Evolutionary conservation across 2,888 invertebrate genomes (phyloP).

Genomic region (Cephus nigrinus): DNA sequence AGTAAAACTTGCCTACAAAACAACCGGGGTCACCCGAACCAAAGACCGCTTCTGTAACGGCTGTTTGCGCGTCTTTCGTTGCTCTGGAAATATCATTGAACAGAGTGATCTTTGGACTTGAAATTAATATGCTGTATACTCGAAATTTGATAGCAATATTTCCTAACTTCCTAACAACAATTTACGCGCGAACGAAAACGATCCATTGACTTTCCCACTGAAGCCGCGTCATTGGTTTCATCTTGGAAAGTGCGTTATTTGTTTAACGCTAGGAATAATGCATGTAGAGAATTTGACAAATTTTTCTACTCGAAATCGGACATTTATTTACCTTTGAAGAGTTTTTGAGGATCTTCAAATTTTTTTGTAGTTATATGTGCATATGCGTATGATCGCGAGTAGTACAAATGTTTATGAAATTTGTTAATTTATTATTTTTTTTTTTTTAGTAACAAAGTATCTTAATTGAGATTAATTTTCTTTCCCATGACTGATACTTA

Average conservation of each 20-base stretch:
- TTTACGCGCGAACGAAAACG: neutral
- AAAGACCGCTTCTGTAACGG: slow-evolving; percentile 27
- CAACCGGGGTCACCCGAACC: slow-evolving; percentile 42
- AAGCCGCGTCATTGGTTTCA: neutral
- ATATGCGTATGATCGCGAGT: neutral
- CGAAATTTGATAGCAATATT: neutral
- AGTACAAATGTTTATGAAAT: neutral
- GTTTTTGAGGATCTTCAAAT: neutral
- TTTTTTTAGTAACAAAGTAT: neutral
- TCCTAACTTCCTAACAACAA: neutral
- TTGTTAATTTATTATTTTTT: neutral
- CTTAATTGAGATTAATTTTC: neutral
- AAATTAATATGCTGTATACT: neutral
- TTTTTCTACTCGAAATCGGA: neutral
- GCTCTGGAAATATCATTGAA: neutral
- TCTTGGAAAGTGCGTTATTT: neutral
- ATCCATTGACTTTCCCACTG: neutral
- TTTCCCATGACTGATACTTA: neutral
- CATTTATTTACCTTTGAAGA: neutral
- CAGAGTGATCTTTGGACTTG: neutral
- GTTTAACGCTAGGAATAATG: neutral
- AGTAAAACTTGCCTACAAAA: slow-evolving; percentile 31
- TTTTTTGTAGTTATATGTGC: neutral
- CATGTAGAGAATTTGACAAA: neutral
- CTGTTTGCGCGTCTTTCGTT: slow-evolving; percentile 9